These are phyloP conservation scores for Syndactyla subalaris DNA, from an alignment of 2,797 vertebrate species.

Conservation along the genomic window DNA sequence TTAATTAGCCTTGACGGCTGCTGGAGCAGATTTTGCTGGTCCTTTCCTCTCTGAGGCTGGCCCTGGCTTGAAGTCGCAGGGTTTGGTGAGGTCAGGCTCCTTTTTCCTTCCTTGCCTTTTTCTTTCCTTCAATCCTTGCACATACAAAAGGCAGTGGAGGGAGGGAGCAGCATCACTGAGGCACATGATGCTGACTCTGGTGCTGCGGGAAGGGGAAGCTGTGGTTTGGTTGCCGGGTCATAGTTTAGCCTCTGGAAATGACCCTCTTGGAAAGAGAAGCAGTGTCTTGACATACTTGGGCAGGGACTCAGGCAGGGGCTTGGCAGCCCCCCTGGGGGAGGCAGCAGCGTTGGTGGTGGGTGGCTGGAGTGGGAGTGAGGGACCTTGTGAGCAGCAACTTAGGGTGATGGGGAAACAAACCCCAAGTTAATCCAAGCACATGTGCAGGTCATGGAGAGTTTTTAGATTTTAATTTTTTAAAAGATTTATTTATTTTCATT, in stretches of 20 bases:
- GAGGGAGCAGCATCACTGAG: neutral
- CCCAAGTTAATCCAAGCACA: neutral
- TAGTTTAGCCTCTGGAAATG: neutral
- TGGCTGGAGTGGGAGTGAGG: neutral
- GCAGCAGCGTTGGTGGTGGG: accelerated
- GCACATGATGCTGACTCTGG: slow-evolving; percentile 31
- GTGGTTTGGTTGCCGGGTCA: neutral
- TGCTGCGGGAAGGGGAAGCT: slow-evolving; percentile 27
- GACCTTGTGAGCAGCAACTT: accelerated
- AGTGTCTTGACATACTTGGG: accelerated
- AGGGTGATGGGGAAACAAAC: neutral
- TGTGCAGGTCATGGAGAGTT: neutral
- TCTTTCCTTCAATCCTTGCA: neutral
- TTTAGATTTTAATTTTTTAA: accelerated
- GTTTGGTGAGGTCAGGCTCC: neutral
- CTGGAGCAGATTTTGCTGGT: neutral
- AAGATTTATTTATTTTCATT: neutral
- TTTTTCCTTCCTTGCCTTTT: neutral
- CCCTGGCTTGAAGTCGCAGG: neutral
- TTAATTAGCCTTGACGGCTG: neutral
- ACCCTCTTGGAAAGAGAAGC: neutral
- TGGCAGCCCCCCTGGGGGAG: accelerated
- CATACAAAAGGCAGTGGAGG: neutral
- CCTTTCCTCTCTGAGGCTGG: neutral
- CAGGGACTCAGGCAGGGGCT: neutral